A percentile compares a stretch with the other conserved stretches of the same genome.
Evolutionary conservation across 2,888 invertebrate species (phyloP).

Genomic region (Drosophila mayaguana): DNA sequence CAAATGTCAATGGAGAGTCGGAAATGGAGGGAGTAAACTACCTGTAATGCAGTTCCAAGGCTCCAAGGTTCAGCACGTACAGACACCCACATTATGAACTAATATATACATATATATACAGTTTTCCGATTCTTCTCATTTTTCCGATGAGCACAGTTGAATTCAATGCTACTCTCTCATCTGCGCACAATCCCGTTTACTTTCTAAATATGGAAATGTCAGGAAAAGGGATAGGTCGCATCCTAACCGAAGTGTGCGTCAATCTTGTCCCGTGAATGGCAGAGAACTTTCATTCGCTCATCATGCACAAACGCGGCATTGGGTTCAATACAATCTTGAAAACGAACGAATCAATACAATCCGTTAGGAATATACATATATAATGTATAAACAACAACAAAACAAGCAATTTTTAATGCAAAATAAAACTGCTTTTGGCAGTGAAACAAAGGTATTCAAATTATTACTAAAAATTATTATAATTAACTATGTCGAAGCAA

Average conservation of each 20-base stretch:
- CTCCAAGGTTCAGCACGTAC: too few relatives aligned
- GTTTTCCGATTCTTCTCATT: background rate
- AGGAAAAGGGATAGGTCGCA: conserved; percentile 89
- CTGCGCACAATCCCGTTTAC: background rate
- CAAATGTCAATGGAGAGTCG: too few relatives aligned
- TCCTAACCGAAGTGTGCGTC: conserved; percentile 91
- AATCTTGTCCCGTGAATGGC: conserved; percentile 93
- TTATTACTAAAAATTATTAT: background rate
- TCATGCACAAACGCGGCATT: conserved; percentile 87
- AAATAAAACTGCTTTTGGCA: background rate
- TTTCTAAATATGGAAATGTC: conserved; percentile 85
- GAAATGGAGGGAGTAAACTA: too few relatives aligned
- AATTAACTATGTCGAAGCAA: background rate
- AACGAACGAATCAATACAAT: background rate
- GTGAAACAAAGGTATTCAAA: background rate
- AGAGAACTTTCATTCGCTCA: conserved; percentile 87
- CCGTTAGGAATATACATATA: too few relatives aligned
- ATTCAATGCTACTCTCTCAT: too few relatives aligned
- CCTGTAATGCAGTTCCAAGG: too few relatives aligned
- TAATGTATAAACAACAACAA: background rate
- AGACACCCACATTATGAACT: too few relatives aligned
- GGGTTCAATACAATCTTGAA: conserved; percentile 86
- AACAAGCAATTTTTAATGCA: background rate
- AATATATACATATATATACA: too few relatives aligned
- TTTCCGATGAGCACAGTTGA: background rate